Evolutionary conservation across 2,888 invertebrate species (phyloP), one percentile per base, ranked within the genome.

Genomic region (Osmoderma eremita): DNA sequence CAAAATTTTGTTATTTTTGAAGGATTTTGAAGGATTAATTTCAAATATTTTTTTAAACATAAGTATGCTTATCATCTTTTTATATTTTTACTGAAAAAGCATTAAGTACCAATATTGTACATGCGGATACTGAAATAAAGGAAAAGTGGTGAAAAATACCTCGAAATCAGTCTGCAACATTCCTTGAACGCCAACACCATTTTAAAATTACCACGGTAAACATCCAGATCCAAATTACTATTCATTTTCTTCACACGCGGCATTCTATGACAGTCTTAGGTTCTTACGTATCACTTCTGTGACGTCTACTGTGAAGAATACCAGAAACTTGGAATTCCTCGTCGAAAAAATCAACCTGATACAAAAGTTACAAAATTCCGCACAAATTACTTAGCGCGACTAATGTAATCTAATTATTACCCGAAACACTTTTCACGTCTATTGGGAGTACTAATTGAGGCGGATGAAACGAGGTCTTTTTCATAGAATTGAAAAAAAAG

Each of bases 151-250:
- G 6, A 24, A 8, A 58, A 41, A 65, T 67, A 67, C 67, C 67
- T 67, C 24, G 67, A 54, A 36, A 67, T 53, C 41, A 67, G 13
- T 63, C 56, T 67, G 30, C 63, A 67, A 39, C 56, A 67, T 63
- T 67, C 63, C 48, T 67, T 67, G 22, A 67, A 50, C 13, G 65
- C 65, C 6, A 65, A 50, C 13, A 65, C 53, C 62, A 67, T 54
- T 54, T 63, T 67, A 53, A 67, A 67, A 54, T 67, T 67, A n/a
- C 63, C 63, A 48, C 67, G 63, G 38, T 63, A 67, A 45, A 63
- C 67, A 15, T 67, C 67, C 24, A 65, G 41, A 30, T 61, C 58
- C 45, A 61, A 30, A 10, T 22, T 48, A 36, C 12, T 48, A n/a
- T 48, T 61, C 58, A 30, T 61, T 8, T 17, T 61, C 45, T 61